phyloP scores from a whole-genome alignment of 2,888 invertebrate genomes.

The Teleogryllus oceanicus region DNA sequence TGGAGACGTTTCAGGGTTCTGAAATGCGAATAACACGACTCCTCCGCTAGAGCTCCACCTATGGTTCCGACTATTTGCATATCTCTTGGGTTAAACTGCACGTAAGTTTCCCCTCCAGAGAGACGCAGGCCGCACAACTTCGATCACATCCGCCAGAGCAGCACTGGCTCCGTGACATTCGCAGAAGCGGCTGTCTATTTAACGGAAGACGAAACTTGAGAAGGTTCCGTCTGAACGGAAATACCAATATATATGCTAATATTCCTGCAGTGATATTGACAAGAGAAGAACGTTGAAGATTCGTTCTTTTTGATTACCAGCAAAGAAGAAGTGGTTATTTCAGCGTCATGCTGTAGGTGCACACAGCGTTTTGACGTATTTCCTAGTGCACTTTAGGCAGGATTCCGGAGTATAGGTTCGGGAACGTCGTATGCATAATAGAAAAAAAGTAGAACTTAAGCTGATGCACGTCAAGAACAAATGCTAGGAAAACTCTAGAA shows the following conservation, averaged over 20 bases:
- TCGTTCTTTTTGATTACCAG: not conserved
- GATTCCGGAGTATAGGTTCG: too few relatives aligned
- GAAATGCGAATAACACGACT: too few relatives aligned
- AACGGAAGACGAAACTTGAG: not conserved
- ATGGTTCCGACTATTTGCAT: not conserved
- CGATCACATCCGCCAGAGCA: not conserved
- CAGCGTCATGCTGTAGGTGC: too few relatives aligned
- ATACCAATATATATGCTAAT: slow-evolving; percentile 18
- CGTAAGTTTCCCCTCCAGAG: not conserved
- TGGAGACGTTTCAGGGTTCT: too few relatives aligned
- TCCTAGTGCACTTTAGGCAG: too few relatives aligned
- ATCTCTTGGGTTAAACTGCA: not conserved
- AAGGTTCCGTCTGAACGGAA: not conserved
- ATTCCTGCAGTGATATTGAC: not conserved
- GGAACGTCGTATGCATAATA: too few relatives aligned
- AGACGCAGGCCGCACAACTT: not conserved
- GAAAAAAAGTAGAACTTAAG: too few relatives aligned
- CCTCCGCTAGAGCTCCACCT: too few relatives aligned
- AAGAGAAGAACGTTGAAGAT: slow-evolving; percentile 6
- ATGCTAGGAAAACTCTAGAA: too few relatives aligned
- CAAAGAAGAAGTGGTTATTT: too few relatives aligned
- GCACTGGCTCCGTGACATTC: not conserved
- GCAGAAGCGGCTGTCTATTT: not conserved
- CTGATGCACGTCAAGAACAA: too few relatives aligned
- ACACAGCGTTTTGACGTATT: too few relatives aligned